Percentiles rank a stretch among this genome's conserved stretches.
phyloP scores from a whole-genome alignment of 2,888 invertebrate genomes.

The Imbricaverruca yamaguchii region DNA sequence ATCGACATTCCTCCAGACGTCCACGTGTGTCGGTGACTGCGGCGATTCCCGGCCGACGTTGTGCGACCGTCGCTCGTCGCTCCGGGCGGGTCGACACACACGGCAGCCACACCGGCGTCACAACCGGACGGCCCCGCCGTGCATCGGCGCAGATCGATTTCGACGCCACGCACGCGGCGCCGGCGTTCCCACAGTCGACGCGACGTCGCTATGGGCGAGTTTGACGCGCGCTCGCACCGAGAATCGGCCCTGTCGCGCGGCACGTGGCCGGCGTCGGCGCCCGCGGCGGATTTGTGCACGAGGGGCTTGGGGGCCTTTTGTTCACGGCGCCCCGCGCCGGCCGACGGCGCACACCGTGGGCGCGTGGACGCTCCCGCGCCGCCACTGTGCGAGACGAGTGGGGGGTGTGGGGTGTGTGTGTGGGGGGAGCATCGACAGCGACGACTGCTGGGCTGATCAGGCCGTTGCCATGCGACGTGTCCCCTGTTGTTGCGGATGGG shows the following conservation, averaged over 20 bases:
- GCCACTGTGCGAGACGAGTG: not conserved
- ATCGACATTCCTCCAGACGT: too few relatives aligned
- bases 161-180: conserved; percentile 16
- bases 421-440: not conserved
- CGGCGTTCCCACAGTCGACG: conserved; percentile 15
- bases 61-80: too few relatives aligned
- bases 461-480: not conserved
- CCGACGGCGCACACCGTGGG: not conserved
- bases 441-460: not conserved
- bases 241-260: not conserved
- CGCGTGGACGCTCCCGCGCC: not conserved
- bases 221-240: not conserved
- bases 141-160: not conserved
- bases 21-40: too few relatives aligned
- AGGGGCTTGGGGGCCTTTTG: conserved; percentile 12
- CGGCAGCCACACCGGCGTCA: too few relatives aligned
- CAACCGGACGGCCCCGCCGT: too few relatives aligned
- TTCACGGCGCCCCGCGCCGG: not conserved
- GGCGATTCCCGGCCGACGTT: too few relatives aligned
- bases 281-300: conserved; percentile 12
- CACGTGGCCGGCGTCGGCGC: not conserved
- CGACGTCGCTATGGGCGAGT: not conserved
- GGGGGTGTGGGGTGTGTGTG: not conserved
- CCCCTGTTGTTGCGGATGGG: not conserved
- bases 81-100: too few relatives aligned